phyloP scores from a whole-genome alignment of 92 coral and sea anemone genomes.

The Micromussa lordhowensis region DNA sequence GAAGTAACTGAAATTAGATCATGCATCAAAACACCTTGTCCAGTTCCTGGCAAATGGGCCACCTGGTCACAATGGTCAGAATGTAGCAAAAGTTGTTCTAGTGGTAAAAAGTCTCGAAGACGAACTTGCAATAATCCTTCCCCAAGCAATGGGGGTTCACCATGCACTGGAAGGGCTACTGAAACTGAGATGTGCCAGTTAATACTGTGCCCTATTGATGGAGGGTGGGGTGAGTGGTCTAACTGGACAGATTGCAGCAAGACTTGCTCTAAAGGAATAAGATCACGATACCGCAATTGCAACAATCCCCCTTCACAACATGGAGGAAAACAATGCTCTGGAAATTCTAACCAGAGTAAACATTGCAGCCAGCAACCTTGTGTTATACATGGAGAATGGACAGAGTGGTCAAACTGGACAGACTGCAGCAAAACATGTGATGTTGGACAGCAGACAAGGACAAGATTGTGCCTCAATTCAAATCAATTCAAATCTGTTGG shows the following conservation, averaged over 20 bases:
- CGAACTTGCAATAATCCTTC: slow-evolving; percentile 67
- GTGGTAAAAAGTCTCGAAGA: slow-evolving; percentile 65
- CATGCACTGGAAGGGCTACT: slow-evolving; percentile 63
- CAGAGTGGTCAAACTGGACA: slow-evolving; percentile 79
- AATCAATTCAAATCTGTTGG: slow-evolving; percentile 3
- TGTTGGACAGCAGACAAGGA: slow-evolving; percentile 68
- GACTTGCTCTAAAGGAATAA: slow-evolving; percentile 67
- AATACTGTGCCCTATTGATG: slow-evolving; percentile 71
- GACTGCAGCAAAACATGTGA: slow-evolving; percentile 80
- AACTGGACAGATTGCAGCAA: slow-evolving; percentile 71
- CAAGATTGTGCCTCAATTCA: slow-evolving; percentile 59
- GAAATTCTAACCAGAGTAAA: slow-evolving; percentile 42
- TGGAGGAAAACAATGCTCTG: slow-evolving; percentile 70
- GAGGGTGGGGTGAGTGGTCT: slow-evolving; percentile 82
- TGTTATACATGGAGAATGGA: slow-evolving; percentile 80
- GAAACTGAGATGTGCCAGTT: slow-evolving; percentile 60
- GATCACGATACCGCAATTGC: slow-evolving; percentile 67
- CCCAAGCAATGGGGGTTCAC: slow-evolving; percentile 50
- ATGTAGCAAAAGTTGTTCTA: slow-evolving; percentile 78
- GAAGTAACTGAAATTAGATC: slow-evolving; percentile 12
- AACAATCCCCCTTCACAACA: slow-evolving; percentile 67
- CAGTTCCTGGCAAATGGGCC: slow-evolving; percentile 76
- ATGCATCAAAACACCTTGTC: slow-evolving; percentile 64
- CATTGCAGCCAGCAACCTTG: slow-evolving; percentile 64
- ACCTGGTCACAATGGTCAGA: slow-evolving; percentile 85